Evolutionary conservation across 2,888 invertebrate species (phyloP).

Genomic region (Cheilosia vernalis): DNA sequence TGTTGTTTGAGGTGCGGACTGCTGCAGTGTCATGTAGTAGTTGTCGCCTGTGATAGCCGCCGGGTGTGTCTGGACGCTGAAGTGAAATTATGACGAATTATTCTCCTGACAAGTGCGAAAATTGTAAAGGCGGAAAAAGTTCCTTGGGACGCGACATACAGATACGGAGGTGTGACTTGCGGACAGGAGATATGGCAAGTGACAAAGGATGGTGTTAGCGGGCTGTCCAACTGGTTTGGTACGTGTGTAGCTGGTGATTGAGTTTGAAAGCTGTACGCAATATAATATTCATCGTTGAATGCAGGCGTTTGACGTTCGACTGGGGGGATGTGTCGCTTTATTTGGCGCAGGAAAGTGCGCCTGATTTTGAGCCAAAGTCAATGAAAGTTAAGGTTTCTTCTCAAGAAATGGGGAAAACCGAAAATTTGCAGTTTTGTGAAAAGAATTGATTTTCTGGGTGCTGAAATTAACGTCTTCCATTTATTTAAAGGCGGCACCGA

Average conservation of each 20-base stretch:
- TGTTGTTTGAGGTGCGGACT: constrained; percentile 29
- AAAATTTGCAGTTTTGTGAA: too few species aligned
- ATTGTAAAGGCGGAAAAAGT: constrained; percentile 39
- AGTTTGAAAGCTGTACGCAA: too few species aligned
- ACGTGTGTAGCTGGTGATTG: not conserved
- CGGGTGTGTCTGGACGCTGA: constrained; percentile 59
- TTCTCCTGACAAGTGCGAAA: constrained; percentile 67
- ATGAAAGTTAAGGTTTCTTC: too few species aligned
- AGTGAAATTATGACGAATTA: constrained; percentile 71
- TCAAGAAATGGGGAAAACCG: too few species aligned
- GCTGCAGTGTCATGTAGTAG: constrained; percentile 28
- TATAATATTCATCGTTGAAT: too few species aligned
- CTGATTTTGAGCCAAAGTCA: too few species aligned
- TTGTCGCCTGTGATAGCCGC: constrained; percentile 64
- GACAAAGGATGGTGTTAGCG: not conserved
- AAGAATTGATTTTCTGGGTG: too few species aligned
- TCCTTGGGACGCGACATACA: not conserved
- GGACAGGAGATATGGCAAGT: not conserved
- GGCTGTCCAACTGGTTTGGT: not conserved
- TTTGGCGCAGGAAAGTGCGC: too few species aligned
- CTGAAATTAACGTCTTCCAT: too few species aligned
- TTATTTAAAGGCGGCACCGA: too few species aligned
- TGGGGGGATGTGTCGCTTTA: too few species aligned
- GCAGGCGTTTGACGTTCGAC: too few species aligned
- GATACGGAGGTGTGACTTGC: constrained; percentile 3